Evolutionary conservation across 2,888 invertebrate genomes (phyloP).

Genomic region (Boloria euphrosyne): DNA sequence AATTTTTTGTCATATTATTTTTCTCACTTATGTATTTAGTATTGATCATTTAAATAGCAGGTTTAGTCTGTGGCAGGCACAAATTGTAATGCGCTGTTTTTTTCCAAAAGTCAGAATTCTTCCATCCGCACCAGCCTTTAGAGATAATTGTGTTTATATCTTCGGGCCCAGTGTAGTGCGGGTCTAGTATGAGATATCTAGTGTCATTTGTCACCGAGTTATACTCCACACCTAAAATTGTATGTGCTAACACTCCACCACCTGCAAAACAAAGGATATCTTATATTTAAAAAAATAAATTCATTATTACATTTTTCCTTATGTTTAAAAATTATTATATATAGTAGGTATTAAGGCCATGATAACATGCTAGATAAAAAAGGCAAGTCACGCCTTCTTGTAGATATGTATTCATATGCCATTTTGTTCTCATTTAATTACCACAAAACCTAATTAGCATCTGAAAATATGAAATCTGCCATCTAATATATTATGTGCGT

Average conservation of each 20-base stretch:
- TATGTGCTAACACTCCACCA: slow-evolving; percentile 98
- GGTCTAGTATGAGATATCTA: slow-evolving; percentile 97
- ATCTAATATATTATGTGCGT: too few species aligned
- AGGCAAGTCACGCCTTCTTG: too few species aligned
- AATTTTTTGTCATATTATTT: too few species aligned
- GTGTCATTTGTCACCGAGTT: slow-evolving; percentile 90
- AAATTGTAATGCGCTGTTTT: slow-evolving; percentile 97
- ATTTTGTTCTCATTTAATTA: too few species aligned
- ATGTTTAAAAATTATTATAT: too few species aligned
- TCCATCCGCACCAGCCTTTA: slow-evolving; percentile 99
- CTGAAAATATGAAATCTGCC: too few species aligned
- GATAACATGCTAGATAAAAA: too few species aligned
- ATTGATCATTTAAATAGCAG: slow-evolving; percentile 55
- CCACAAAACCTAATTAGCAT: too few species aligned
- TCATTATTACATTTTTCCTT: too few species aligned
- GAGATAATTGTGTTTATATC: slow-evolving; percentile 87
- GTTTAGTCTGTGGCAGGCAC: slow-evolving; percentile 90
- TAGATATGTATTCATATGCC: too few species aligned
- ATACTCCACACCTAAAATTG: slow-evolving; percentile 96
- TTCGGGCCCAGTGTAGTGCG: slow-evolving; percentile 97
- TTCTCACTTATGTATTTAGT: neutral
- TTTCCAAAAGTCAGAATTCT: slow-evolving; percentile 96
- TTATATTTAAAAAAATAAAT: too few species aligned
- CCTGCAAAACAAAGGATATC: slow-evolving; percentile 76
- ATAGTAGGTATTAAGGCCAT: too few species aligned